Percentiles rank a stretch among this genome's conserved stretches.
These are phyloP conservation scores for Ptyas mucosa DNA, from an alignment of 2,113 vertebrate genomes.

Conservation along the genomic window DNA sequence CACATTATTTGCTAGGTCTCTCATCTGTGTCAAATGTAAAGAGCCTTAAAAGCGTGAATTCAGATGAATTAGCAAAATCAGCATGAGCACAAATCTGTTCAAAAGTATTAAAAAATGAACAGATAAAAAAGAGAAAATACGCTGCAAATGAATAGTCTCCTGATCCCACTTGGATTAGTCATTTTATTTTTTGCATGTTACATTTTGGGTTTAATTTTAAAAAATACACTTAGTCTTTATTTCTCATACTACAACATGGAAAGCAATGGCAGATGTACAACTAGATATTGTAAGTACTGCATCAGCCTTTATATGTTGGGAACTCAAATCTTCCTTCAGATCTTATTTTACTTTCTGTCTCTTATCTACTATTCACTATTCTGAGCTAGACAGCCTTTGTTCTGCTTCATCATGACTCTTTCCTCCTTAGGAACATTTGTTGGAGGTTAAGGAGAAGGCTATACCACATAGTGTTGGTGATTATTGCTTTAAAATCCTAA, in stretches of 20 bases:
- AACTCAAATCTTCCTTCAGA: neutral
- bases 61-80: slow-evolving; percentile 22
- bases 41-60: slow-evolving; percentile 32
- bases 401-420: neutral
- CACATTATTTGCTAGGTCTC: slow-evolving; percentile 46
- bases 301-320: neutral
- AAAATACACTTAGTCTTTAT: neutral
- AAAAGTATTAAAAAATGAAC: neutral
- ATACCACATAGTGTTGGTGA: too few relatives aligned
- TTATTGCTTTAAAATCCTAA: neutral
- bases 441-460: neutral
- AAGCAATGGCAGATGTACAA: neutral
- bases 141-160: neutral
- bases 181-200: neutral
- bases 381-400: neutral
- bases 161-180: neutral
- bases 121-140: neutral
- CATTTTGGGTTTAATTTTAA: neutral
- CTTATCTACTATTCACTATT: neutral
- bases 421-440: neutral
- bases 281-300: neutral
- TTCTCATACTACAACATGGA: neutral
- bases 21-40: slow-evolving; percentile 41
- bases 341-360: neutral
- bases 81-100: slow-evolving; percentile 7